Evolutionary conservation across 2,113 vertebrate species (phyloP).

Genomic region (Cyanoderma ruficeps): DNA sequence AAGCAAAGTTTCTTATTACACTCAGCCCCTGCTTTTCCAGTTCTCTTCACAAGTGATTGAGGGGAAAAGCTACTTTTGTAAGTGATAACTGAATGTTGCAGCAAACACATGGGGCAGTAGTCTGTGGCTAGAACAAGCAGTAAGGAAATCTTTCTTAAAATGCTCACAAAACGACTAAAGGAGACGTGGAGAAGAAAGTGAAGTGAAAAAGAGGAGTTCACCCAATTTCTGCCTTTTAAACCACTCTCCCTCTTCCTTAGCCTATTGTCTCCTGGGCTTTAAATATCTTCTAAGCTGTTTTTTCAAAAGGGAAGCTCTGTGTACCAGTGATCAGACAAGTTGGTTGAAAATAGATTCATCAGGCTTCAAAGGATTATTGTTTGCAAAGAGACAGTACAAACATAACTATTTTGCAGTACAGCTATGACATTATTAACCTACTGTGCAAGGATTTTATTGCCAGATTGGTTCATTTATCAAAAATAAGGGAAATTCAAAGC

Average conservation of each 20-base stretch:
- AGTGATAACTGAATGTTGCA: neutral
- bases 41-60: neutral
- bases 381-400: constrained; percentile 80
- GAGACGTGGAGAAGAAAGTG: neutral
- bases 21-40: neutral
- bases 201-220: neutral
- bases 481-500: constrained; percentile 81
- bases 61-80: constrained; percentile 12
- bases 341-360: constrained; percentile 80
- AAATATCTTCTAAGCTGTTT: constrained; percentile 65
- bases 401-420: constrained; percentile 80
- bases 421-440: constrained; percentile 85
- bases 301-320: constrained; percentile 55
- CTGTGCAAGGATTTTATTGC: constrained; percentile 80
- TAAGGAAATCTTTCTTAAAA: neutral
- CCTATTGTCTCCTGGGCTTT: constrained; percentile 29
- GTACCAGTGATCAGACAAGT: constrained; percentile 62
- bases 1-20: constrained; percentile 18
- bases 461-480: constrained; percentile 83
- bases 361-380: constrained; percentile 81
- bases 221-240: neutral
- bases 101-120: neutral
- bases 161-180: neutral
- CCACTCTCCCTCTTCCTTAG: neutral
- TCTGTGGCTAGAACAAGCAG: neutral